Percentiles rank a stretch among this genome's conserved stretches.
Conservation (phyloP, 2,797 vertebrate species). For the Neostethus bicornis region DNA sequence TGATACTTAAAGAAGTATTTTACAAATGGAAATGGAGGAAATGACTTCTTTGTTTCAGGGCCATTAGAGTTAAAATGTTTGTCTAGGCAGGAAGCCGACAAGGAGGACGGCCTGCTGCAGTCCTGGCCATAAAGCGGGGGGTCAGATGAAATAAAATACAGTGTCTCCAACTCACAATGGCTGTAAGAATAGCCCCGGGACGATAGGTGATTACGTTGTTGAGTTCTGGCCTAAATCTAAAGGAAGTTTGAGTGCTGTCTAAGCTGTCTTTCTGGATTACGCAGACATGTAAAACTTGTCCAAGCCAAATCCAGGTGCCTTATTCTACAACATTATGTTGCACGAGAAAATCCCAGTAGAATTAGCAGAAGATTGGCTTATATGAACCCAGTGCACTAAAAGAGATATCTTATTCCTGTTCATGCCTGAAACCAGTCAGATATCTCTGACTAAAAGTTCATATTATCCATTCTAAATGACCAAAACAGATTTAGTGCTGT, state of each 20-base stretch:
- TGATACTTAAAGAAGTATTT: slow-evolving; percentile 48
- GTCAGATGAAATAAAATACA: slow-evolving; percentile 73
- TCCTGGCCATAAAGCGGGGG: slow-evolving; percentile 56
- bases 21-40: slow-evolving; percentile 47
- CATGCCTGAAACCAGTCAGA: slow-evolving; percentile 59
- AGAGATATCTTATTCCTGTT: slow-evolving; percentile 58
- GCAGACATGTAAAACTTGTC: slow-evolving; percentile 55
- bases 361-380: slow-evolving; percentile 50
- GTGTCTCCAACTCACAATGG: slow-evolving; percentile 65
- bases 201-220: slow-evolving; percentile 66
- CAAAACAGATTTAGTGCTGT: slow-evolving; percentile 55
- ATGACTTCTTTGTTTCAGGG: slow-evolving; percentile 70
- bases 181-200: slow-evolving; percentile 57
- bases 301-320: slow-evolving; percentile 66
- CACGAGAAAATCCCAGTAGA: slow-evolving; percentile 62
- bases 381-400: slow-evolving; percentile 35
- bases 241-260: slow-evolving; percentile 49
- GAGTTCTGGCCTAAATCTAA: slow-evolving; percentile 64
- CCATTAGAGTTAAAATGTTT: slow-evolving; percentile 74
- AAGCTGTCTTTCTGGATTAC: slow-evolving; percentile 59
- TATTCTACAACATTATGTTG: slow-evolving; percentile 60
- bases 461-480: slow-evolving; percentile 49
- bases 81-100: slow-evolving; percentile 63
- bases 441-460: slow-evolving; percentile 59
- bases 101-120: slow-evolving; percentile 55